A percentile compares a stretch with the other conserved stretches of the same genome.
Conservation (phyloP, 2,113 vertebrate genomes). For the Periophthalmodon schlosseri region DNA sequence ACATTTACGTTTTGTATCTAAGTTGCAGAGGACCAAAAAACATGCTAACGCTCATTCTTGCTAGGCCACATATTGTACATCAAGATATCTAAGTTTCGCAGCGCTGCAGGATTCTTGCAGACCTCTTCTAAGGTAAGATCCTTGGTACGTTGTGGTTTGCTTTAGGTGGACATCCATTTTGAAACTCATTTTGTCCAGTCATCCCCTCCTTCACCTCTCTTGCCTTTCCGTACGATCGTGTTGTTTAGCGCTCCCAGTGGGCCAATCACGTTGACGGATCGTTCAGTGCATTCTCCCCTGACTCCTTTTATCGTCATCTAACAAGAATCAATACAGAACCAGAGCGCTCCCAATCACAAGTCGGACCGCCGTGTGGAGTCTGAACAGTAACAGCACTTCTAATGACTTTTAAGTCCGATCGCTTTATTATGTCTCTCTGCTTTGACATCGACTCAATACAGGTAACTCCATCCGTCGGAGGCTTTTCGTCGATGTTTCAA, state of each 20-base stretch:
- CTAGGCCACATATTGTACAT: no score
- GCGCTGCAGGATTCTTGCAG: no score
- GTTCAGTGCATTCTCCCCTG: neutral
- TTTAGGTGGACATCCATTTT: neutral
- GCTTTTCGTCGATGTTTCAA: neutral
- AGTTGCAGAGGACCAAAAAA: no score
- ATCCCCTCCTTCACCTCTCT: neutral
- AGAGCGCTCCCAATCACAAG: neutral
- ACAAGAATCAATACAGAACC: neutral
- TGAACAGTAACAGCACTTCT: neutral
- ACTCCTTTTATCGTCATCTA: neutral
- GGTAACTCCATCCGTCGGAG: neutral
- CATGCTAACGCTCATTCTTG: no score
- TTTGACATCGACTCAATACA: neutral
- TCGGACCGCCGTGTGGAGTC: neutral
- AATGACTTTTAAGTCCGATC: neutral
- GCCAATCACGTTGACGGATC: slow-evolving; percentile 2
- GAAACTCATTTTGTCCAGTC: neutral
- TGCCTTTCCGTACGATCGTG: neutral
- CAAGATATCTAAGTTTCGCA: no score
- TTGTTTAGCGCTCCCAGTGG: neutral
- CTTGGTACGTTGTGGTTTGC: neutral
- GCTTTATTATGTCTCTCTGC: neutral
- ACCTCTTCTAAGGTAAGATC: neutral
- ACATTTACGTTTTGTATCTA: no score